Percentiles rank a stretch among this genome's conserved stretches.
Evolutionary conservation across 2,888 invertebrate species (phyloP).

Genomic region (Tetheella fluctuosa): DNA sequence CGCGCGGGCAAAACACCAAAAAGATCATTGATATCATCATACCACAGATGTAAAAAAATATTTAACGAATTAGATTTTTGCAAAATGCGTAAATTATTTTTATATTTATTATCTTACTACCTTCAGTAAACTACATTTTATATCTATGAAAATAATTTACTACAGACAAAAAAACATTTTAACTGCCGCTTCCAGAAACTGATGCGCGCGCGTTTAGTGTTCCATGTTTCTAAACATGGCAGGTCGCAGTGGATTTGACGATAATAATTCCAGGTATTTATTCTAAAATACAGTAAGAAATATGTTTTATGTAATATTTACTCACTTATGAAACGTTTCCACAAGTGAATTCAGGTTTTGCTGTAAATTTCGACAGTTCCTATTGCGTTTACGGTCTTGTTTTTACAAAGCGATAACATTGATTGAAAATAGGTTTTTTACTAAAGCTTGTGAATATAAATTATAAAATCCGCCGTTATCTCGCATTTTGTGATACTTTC

Average conservation of each 20-base stretch:
- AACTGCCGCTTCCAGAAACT: conserved; percentile 45
- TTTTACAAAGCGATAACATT: conserved; percentile 73
- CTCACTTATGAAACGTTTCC: conserved; percentile 33
- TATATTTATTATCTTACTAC: too few relatives aligned
- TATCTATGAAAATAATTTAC: neutral
- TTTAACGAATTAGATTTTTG: too few relatives aligned
- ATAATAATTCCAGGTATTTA: conserved; percentile 90
- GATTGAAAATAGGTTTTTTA: conserved; percentile 70
- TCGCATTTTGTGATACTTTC: conserved; percentile 24
- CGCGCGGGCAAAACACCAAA: too few relatives aligned
- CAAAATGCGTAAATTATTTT: too few relatives aligned
- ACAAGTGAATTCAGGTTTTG: conserved; percentile 24
- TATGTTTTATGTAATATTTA: conserved; percentile 27
- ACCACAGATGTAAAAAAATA: too few relatives aligned
- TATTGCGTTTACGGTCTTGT: conserved; percentile 41
- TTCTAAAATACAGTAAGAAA: conserved; percentile 52
- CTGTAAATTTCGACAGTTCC: conserved; percentile 23
- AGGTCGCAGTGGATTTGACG: conserved; percentile 94
- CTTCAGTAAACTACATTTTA: conserved; percentile 13
- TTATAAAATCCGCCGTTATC: conserved; percentile 40
- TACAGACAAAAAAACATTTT: conserved; percentile 25
- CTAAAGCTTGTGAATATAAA: conserved; percentile 46
- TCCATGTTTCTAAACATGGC: conserved; percentile 92
- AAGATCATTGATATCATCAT: too few relatives aligned
- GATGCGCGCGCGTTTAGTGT: conserved; percentile 77